These are phyloP conservation scores for Chloroceryle aenea DNA, from an alignment of 2,113 vertebrate genomes.

Conservation along the genomic window DNA sequence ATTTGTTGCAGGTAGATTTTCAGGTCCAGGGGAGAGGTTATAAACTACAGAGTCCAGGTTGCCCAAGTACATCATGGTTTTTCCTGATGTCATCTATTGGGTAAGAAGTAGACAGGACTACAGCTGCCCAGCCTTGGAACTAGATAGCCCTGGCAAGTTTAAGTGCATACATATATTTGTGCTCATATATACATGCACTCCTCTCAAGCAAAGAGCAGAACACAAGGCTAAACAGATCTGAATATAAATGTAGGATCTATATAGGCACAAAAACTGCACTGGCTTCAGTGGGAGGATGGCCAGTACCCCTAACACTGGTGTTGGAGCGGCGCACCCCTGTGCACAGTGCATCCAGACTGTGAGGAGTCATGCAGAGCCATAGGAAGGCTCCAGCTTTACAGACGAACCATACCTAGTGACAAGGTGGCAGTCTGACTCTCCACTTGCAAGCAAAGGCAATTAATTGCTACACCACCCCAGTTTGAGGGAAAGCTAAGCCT, in stretches of 20 bases:
- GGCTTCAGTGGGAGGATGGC: background rate
- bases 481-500: background rate
- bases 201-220: background rate
- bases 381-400: background rate
- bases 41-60: background rate
- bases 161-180: background rate
- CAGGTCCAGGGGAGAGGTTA: background rate
- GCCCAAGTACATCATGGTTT: background rate
- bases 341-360: background rate
- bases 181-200: accelerated
- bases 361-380: background rate
- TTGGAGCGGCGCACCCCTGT: background rate
- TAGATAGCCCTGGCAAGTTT: background rate
- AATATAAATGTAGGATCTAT: background rate
- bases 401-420: background rate
- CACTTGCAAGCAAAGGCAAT: background rate
- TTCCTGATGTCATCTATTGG: background rate
- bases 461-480: background rate
- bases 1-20: background rate
- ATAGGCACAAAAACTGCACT: background rate
- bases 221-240: background rate
- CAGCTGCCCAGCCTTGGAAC: background rate
- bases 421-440: background rate
- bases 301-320: accelerated
- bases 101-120: background rate